Percentiles rank a stretch among this genome's conserved stretches.
phyloP scores from a whole-genome alignment of 1,140 invertebrate genomes.

The Apocrypta bakeri region DNA sequence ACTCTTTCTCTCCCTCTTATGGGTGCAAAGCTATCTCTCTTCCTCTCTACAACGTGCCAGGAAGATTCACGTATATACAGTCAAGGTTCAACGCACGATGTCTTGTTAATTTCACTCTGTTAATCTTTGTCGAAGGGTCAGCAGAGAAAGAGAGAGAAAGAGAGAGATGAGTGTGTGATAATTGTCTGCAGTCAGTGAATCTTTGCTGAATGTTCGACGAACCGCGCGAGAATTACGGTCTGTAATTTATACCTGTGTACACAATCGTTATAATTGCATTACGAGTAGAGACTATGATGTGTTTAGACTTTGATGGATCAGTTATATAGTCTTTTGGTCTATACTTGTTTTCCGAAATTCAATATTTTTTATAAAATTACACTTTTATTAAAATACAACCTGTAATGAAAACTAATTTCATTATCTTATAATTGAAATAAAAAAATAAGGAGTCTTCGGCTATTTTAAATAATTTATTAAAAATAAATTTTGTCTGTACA shows the following conservation, averaged over 20 bases:
- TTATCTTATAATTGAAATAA: no score
- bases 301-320: conserved; percentile 1
- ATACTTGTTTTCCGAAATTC: no score
- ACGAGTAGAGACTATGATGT: no score
- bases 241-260: no score
- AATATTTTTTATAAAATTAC: no score
- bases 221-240: conserved; percentile 15
- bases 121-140: conserved; percentile 39
- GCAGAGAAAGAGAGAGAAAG: neutral
- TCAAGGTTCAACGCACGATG: conserved; percentile 23
- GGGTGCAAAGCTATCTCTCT: neutral
- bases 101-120: conserved; percentile 38
- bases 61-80: neutral
- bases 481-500: no score
- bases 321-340: neutral
- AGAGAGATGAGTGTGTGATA: conserved; percentile 18
- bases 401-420: no score
- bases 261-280: conserved; percentile 4
- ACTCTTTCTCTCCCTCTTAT: conserved; percentile 44
- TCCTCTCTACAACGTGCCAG: conserved; percentile 7
- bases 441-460: no score
- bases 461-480: no score
- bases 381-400: no score
- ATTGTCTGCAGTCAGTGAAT: conserved; percentile 39
- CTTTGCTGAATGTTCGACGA: conserved; percentile 42